Conservation (phyloP, 2,113 vertebrate genomes). For the Columba livia region DNA sequence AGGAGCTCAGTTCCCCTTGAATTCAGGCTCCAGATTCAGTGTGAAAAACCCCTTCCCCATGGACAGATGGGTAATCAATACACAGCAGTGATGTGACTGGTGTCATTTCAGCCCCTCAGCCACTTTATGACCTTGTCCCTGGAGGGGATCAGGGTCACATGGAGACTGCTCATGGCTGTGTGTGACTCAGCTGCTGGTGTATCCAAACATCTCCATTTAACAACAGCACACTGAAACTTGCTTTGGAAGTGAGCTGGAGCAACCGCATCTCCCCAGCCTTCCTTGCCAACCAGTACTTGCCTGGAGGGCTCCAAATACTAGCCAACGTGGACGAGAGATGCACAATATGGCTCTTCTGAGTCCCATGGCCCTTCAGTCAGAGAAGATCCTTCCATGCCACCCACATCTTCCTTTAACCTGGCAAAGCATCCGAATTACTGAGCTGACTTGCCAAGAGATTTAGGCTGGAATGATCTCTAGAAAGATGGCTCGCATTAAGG, state of each 20-base stretch:
- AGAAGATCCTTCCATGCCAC: neutral
- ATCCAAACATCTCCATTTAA: neutral
- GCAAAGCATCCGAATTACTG: conserved; percentile 9
- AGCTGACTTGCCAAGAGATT: conserved; percentile 18
- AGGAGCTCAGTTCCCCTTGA: neutral
- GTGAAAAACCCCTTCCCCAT: neutral
- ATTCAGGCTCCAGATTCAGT: neutral
- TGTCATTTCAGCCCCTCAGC: neutral
- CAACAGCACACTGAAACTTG: neutral
- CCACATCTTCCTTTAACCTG: neutral
- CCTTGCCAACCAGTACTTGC: neutral
- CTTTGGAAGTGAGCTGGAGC: neutral
- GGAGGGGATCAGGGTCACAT: neutral
- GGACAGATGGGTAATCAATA: neutral
- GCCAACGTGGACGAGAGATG: neutral
- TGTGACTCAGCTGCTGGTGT: neutral
- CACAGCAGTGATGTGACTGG: neutral
- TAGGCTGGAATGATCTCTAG: conserved; percentile 12
- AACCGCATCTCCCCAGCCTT: neutral
- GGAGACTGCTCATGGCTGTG: neutral
- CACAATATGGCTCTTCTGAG: neutral
- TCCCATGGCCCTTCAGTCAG: rapidly evolving
- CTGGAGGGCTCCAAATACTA: neutral
- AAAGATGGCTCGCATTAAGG: conserved; percentile 49
- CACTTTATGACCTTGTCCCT: neutral